A percentile compares a stretch with the other conserved stretches of the same genome.
These are phyloP conservation scores for Hydrozoanthus gracilis DNA, from an alignment of 92 coral and sea anemone species.

Conservation along the genomic window DNA sequence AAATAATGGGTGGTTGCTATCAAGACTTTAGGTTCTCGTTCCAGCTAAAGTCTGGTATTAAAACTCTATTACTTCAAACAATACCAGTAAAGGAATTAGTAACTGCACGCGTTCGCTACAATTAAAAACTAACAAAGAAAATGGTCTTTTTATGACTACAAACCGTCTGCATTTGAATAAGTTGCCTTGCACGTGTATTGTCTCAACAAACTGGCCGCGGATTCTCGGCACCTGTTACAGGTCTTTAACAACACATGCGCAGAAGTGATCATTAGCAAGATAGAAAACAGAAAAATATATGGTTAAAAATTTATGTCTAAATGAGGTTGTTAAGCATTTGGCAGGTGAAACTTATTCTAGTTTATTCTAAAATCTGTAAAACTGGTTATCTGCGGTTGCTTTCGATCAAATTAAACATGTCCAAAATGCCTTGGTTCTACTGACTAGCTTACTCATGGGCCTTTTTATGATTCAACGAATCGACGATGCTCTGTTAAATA, in stretches of 20 bases:
- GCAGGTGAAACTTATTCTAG: too few species aligned
- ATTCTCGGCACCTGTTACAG: slow-evolving; percentile 36
- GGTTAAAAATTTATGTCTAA: slow-evolving; percentile 34
- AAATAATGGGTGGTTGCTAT: not conserved
- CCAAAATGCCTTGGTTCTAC: too few species aligned
- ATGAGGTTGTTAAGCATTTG: too few species aligned
- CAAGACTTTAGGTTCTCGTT: not conserved
- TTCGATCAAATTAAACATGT: too few species aligned
- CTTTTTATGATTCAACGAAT: too few species aligned
- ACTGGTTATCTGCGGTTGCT: too few species aligned
- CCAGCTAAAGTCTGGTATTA: too few species aligned
- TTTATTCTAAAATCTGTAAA: too few species aligned
- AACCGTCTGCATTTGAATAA: not conserved
- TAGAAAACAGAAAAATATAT: not conserved
- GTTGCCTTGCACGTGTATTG: slow-evolving; percentile 12
- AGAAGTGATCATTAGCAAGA: not conserved
- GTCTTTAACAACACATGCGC: slow-evolving; percentile 19
- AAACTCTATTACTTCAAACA: slow-evolving; percentile 18
- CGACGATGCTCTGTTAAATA: too few species aligned
- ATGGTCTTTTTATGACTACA: not conserved
- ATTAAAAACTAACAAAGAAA: slow-evolving; percentile 18
- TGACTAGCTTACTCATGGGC: too few species aligned
- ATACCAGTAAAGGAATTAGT: slow-evolving; percentile 31
- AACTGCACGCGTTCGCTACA: not conserved
- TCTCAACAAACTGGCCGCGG: not conserved